Conservation (phyloP, 1,140 invertebrate genomes). For the Melanaphis sacchari region DNA sequence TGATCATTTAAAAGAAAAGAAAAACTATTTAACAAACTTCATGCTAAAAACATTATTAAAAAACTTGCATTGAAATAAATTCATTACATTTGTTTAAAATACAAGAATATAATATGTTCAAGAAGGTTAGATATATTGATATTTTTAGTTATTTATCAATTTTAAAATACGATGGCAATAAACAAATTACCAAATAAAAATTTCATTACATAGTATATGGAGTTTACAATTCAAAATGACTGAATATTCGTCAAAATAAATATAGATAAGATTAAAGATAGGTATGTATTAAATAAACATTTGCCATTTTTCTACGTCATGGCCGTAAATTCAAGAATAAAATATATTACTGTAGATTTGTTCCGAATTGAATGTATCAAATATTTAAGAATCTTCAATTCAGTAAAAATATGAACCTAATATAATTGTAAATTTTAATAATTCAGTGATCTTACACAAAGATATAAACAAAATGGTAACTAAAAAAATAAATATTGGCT, state of each 20-base stretch:
- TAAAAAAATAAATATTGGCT: neutral
- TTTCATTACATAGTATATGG: neutral
- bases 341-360: neutral
- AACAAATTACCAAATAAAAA: neutral
- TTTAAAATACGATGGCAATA: neutral
- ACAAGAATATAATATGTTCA: neutral
- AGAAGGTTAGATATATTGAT: neutral
- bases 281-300: conserved; percentile 13
- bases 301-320: neutral
- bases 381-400: neutral
- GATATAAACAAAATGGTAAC: neutral
- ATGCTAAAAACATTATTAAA: neutral
- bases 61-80: neutral
- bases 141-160: conserved; percentile 11
- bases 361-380: neutral
- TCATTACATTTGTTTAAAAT: neutral
- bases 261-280: neutral
- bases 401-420: neutral
- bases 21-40: neutral
- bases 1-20: neutral
- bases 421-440: neutral
- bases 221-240: neutral
- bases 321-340: neutral
- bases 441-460: neutral
- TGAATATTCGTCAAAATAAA: neutral